Conservation (phyloP, 1,140 invertebrate genomes). For the Delia radicum region DNA sequence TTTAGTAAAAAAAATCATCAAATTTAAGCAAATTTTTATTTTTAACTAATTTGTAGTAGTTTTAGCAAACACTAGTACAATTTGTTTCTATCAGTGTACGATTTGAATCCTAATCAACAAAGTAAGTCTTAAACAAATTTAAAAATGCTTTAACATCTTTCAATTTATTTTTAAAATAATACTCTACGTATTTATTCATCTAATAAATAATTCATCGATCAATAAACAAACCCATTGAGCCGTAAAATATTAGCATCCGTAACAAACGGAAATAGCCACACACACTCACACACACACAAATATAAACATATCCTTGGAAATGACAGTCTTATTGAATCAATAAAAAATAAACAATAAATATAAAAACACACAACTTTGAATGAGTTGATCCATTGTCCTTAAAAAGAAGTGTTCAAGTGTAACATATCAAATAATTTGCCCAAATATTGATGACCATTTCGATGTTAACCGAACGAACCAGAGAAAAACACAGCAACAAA, state of each 20-base stretch:
- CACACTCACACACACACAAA: background rate
- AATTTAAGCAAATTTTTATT: too few relatives aligned
- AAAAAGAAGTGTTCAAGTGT: constrained; percentile 12
- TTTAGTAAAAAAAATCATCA: too few relatives aligned
- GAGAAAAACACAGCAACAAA: background rate
- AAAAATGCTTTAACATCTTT: too few relatives aligned
- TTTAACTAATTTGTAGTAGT: too few relatives aligned
- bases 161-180: too few relatives aligned
- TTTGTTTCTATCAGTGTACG: too few relatives aligned
- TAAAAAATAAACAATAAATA: background rate
- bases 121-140: too few relatives aligned
- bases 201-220: constrained; percentile 14
- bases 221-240: constrained; percentile 18
- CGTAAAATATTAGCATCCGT: constrained; percentile 10
- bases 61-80: too few relatives aligned
- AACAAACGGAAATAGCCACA: background rate
- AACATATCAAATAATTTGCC: constrained; percentile 19
- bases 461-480: constrained; percentile 6
- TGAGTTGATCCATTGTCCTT: constrained; percentile 8
- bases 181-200: background rate
- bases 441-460: constrained; percentile 23
- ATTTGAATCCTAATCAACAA: too few relatives aligned
- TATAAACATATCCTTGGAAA: background rate
- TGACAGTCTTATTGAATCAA: background rate
- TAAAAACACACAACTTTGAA: background rate